These are phyloP conservation scores for Sarcophaga carnaria DNA, from an alignment of 2,888 invertebrate genomes.

Conservation along the genomic window DNA sequence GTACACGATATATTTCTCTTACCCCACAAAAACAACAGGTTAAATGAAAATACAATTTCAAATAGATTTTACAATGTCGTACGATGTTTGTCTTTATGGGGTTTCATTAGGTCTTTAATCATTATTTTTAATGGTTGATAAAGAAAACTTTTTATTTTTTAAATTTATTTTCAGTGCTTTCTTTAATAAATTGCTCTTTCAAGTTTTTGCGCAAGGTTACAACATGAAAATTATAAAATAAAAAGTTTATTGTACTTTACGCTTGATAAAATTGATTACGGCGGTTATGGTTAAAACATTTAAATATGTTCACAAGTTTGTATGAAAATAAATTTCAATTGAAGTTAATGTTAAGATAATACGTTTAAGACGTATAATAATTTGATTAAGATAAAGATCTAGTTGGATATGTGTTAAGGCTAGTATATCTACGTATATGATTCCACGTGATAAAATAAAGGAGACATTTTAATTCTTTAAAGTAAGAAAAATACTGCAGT, in stretches of 20 bases:
- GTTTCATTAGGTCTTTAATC: conserved; percentile 8
- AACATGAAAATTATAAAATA: too few relatives aligned
- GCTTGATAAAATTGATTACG: conserved; percentile 10
- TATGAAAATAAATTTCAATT: too few relatives aligned
- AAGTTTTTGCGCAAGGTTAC: conserved; percentile 57
- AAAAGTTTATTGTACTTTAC: conserved; percentile 60
- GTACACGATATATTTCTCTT: not conserved
- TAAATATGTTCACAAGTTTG: too few relatives aligned
- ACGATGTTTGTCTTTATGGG: not conserved
- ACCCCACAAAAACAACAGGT: not conserved
- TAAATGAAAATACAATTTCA: not conserved
- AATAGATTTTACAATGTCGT: conserved; percentile 5
- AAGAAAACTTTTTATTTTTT: conserved; percentile 23
- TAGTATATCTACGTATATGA: too few relatives aligned
- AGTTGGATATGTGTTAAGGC: too few relatives aligned
- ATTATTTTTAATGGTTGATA: conserved; percentile 25
- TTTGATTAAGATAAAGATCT: too few relatives aligned
- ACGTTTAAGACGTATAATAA: too few relatives aligned
- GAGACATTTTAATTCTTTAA: too few relatives aligned
- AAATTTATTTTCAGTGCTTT: conserved; percentile 11
- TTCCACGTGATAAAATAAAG: too few relatives aligned
- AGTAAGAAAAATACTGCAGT: too few relatives aligned
- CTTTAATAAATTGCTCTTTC: conserved; percentile 32
- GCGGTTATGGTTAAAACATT: too few relatives aligned
- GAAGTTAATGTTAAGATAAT: too few relatives aligned